Conservation (phyloP, 2,888 invertebrate species). For the Litoditis marina region DNA sequence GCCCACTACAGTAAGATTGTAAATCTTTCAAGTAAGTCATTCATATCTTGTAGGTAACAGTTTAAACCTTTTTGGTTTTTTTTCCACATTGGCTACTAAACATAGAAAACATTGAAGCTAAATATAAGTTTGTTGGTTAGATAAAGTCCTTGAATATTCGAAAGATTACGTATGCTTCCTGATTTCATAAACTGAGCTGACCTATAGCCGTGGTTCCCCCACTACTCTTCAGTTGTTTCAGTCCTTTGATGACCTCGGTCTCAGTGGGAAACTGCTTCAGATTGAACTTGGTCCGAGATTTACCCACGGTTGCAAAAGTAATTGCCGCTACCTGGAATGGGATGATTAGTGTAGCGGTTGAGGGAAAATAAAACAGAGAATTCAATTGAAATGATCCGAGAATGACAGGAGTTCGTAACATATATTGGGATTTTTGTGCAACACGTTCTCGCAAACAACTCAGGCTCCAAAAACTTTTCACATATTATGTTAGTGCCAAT, state of each 20-base stretch:
- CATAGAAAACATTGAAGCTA: too few species aligned
- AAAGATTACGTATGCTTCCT: not conserved
- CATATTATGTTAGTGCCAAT: not conserved
- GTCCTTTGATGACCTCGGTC: slow-evolving; percentile 47
- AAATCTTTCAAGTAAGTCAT: too few species aligned
- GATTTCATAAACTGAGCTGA: slow-evolving; percentile 12
- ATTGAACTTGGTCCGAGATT: slow-evolving; percentile 55
- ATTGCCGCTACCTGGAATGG: slow-evolving; percentile 47
- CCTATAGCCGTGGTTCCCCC: slow-evolving; percentile 60
- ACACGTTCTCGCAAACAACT: too few species aligned
- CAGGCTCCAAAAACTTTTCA: too few species aligned
- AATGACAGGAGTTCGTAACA: too few species aligned
- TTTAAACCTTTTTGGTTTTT: too few species aligned
- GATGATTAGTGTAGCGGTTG: too few species aligned
- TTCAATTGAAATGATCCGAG: not conserved
- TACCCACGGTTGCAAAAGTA: slow-evolving; percentile 54
- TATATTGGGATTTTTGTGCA: too few species aligned
- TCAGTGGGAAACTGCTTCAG: slow-evolving; percentile 47
- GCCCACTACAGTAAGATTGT: too few species aligned
- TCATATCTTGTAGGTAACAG: too few species aligned
- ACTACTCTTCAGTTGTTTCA: slow-evolving; percentile 41
- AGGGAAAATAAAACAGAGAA: not conserved
- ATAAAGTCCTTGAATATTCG: not conserved
- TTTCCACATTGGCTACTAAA: too few species aligned
- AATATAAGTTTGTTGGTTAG: too few species aligned